A percentile compares a stretch with the other conserved stretches of the same genome.
These are phyloP conservation scores for Neodiprion fabricii DNA, from an alignment of 1,140 invertebrate genomes.

Conservation along the genomic window DNA sequence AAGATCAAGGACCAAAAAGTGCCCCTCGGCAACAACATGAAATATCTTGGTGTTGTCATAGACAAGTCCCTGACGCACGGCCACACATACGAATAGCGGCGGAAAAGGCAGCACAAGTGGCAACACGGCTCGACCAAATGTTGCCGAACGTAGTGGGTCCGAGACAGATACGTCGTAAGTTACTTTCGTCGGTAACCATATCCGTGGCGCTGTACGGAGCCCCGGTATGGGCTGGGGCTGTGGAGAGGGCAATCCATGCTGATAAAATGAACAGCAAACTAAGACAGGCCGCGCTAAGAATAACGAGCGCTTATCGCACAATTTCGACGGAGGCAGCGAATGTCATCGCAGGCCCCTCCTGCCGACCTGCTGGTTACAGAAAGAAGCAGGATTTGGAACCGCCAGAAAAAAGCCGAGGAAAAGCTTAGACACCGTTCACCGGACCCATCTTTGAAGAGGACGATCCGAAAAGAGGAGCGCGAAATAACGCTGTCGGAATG, in stretches of 20 bases:
- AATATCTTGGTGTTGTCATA: background rate
- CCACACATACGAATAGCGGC: background rate
- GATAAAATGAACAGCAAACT: background rate
- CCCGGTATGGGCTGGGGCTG: background rate
- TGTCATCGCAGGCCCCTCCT: slow-evolving; percentile 25
- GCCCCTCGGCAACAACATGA: background rate
- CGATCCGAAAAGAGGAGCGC: background rate
- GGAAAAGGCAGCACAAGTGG: background rate
- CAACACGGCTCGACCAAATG: background rate
- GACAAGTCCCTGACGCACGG: background rate
- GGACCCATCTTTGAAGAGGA: too few species aligned
- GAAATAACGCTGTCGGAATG: background rate
- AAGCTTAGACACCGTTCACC: too few species aligned
- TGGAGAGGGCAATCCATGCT: background rate
- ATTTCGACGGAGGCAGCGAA: slow-evolving; percentile 24
- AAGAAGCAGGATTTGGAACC: background rate
- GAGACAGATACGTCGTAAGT: background rate
- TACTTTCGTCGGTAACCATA: background rate
- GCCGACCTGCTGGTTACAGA: slow-evolving; percentile 26
- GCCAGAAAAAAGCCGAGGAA: too few species aligned
- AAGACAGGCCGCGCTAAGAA: background rate
- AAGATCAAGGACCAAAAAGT: too few species aligned
- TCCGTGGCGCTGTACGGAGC: background rate
- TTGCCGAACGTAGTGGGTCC: background rate
- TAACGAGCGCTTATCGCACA: slow-evolving; percentile 21